Base-by-base conservation (phyloP, 2,113 vertebrate genomes). In the Sceloporus tristichus region DNA sequence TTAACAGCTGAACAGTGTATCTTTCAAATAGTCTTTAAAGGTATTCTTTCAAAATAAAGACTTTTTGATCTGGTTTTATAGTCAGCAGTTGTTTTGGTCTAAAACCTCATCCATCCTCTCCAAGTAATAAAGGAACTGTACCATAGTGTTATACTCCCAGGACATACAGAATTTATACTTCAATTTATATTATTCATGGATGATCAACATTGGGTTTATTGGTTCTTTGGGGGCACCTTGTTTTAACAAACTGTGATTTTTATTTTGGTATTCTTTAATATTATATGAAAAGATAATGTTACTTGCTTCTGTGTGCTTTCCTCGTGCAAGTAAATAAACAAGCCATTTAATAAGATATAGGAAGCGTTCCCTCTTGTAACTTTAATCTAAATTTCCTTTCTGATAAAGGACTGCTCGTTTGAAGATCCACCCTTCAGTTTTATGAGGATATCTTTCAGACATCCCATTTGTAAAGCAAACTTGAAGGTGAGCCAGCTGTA, bases 401-500 rank as follows among this genome's bases (percentile, higher is more conserved):
- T 90, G 95, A 96, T 95, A 94, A 95, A 95, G 91, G 86, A 91
- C 91, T 92, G 86, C 86, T 94, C 94, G 95, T 95, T 95, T 96
- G 95, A 94, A 94, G 95, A 95, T 95, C 90, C 89, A 95, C 93
- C 85, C 87, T 87, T 95, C 93, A 92, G 90, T 95, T 96, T 95
- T 96, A 96, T 74, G 94, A 94, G 94, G 93, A 91, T 95, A 92
- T 96, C 95, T 96, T 93, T 94, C 91, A 94, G 94, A 95, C 96
- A 95, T 94, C 95, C 85, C 95, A 93, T 95, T 94, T 94, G 92
- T 96, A 96, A 97, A 97, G 96, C 95, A 95, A 95, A 93, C 92
- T 97, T 25, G 87, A 96, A 96, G 95, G 94, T 94, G 96, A 95
- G 96, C 96, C 97, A 97, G 97, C 97, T 97, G 97, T 94, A 93